These are phyloP conservation scores for Emmelina monodactyla DNA, from an alignment of 2,888 invertebrate species.

Conservation along the genomic window DNA sequence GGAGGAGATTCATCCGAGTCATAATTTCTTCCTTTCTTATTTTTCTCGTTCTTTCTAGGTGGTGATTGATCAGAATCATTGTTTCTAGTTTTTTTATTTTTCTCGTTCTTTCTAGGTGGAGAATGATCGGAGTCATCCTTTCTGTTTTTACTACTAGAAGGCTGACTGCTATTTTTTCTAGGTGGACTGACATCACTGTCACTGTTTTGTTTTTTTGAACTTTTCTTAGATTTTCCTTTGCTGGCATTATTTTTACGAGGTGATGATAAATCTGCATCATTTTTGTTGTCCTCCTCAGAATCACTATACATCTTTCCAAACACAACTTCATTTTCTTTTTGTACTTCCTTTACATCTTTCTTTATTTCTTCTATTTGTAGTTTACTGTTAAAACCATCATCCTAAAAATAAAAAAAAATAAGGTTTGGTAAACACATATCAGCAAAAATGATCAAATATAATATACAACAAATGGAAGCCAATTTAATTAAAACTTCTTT, in stretches of 20 bases:
- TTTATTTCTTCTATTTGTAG: slow-evolving; percentile 51
- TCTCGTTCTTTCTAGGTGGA: slow-evolving; percentile 11
- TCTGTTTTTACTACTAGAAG: slow-evolving; percentile 8
- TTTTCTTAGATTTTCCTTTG: too few species aligned
- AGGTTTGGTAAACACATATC: too few species aligned
- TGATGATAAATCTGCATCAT: slow-evolving; percentile 30
- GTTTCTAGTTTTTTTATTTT: slow-evolving; percentile 1
- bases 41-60: slow-evolving; percentile 19
- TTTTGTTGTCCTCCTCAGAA: slow-evolving; percentile 45
- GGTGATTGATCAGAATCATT: slow-evolving; percentile 31
- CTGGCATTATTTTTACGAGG: too few species aligned
- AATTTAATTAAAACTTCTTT: too few species aligned
- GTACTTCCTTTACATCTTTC: slow-evolving; percentile 34
- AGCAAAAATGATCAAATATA: too few species aligned
- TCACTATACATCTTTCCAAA: slow-evolving; percentile 62
- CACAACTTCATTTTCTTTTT: slow-evolving; percentile 50
- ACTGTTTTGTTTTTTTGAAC: slow-evolving; percentile 18
- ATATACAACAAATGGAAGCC: too few species aligned
- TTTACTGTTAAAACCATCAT: slow-evolving; percentile 58
- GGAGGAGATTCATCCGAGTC: slow-evolving; percentile 34
- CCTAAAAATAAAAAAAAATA: slow-evolving; percentile 26
- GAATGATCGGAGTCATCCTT: slow-evolving; percentile 15
- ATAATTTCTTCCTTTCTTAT: slow-evolving; percentile 1
- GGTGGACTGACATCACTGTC: slow-evolving; percentile 49
- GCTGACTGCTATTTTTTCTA: slow-evolving; percentile 20